Conservation (phyloP, 64 coral and sea anemone species). For the Montipora efflorescens region DNA sequence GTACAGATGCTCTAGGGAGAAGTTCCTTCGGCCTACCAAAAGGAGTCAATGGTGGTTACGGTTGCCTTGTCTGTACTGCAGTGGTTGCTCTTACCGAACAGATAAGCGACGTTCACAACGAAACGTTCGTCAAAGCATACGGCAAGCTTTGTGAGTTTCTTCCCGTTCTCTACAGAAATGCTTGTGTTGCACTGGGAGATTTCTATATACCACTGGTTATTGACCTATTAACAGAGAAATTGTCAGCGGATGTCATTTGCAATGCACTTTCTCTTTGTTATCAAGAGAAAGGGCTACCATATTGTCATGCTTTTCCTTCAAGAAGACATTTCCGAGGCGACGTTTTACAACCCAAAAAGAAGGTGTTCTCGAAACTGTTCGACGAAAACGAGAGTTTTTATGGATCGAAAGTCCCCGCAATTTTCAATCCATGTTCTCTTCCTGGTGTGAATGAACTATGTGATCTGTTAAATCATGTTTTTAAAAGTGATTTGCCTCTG, state of each 20-base stretch:
- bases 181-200: constrained; percentile 68
- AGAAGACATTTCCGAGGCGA: constrained; percentile 55
- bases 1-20: not conserved
- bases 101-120: constrained; percentile 80
- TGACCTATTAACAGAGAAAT: constrained; percentile 54
- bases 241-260: constrained; percentile 91
- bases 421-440: constrained; percentile 81
- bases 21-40: constrained; percentile 43
- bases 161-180: constrained; percentile 58
- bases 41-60: constrained; percentile 87
- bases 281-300: constrained; percentile 76
- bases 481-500: constrained; percentile 70
- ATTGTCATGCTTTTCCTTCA: constrained; percentile 83
- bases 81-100: constrained; percentile 87
- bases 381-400: not conserved
- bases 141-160: constrained; percentile 72
- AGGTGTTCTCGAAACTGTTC: constrained; percentile 26
- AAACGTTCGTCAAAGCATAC: constrained; percentile 83
- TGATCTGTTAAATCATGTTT: constrained; percentile 65
- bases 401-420: not conserved
- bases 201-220: constrained; percentile 76
- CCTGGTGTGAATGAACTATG: constrained; percentile 76
- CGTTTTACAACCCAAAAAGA: constrained; percentile 2
- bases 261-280: constrained; percentile 81
- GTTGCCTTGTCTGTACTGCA: constrained; percentile 81